Evolutionary conservation across 30 jellyfish, hydroid and myxozoan species (phyloP), one percentile per base, ranked within the genome.

Genomic region (Turritopsis rubra): DNA sequence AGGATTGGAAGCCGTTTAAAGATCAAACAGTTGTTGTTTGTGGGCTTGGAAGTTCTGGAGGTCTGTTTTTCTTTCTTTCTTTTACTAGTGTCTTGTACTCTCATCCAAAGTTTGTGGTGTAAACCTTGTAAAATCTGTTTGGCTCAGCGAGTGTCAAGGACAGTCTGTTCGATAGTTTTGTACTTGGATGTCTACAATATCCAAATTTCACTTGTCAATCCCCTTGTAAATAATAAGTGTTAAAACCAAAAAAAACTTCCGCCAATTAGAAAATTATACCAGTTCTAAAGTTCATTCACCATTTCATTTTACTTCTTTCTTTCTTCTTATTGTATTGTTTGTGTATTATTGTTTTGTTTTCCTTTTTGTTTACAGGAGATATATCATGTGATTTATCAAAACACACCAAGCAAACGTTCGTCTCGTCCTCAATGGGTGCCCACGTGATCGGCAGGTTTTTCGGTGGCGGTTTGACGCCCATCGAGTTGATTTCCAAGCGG

Each of bases 21-120:
- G 85, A 86, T 66, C 78, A 91, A 66, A 82, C 53, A 1, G 89
- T 91, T 79, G 90, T 86, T 28, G 88, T 91, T 1, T 82, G 90
- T 73, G 97, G 96, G 23, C 54, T 91, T 65, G 96, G 97, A 41
- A 91, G 86, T 70, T 81, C 95, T 21, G 88, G 91, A 82, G 97
- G 97, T 91, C 53, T 3, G 81, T 21, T 8, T 25, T 18, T n/a
- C 0, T 24, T 66, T 25, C 17, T 66, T 66, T 4, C 4, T 25
- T n/a, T n/a, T 66, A n/a, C 29, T 1, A 66, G 13, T 41, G 60
- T 13, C 60, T 41, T 41, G 60, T 41, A 3, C 60, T 41, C 60
- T 5, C 5, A 13, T n/a, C n/a, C n/a, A n/a, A n/a, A n/a, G n/a
- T n/a, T n/a, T n/a, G n/a, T n/a, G n/a, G n/a, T n/a, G n/a, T n/a